Conservation (phyloP, 2,888 invertebrate species). For the Matsumyia berberina region DNA sequence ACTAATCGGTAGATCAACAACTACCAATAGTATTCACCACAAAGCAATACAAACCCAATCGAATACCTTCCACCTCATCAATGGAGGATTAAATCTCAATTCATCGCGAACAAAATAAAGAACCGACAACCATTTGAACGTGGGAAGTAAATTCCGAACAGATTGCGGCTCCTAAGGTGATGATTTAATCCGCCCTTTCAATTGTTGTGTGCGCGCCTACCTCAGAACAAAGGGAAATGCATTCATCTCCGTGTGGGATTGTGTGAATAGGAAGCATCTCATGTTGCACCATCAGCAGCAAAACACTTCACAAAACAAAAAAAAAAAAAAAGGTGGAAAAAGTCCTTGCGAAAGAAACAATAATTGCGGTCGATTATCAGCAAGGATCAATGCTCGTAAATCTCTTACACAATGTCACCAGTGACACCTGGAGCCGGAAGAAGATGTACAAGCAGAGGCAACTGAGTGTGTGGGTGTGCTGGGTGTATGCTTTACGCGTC, state of each 20-base stretch:
- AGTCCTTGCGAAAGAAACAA: conserved; percentile 34
- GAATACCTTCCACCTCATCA: conserved; percentile 41
- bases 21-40: no score
- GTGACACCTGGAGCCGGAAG: conserved; percentile 26
- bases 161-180: conserved; percentile 34
- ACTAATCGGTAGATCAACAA: conserved; percentile 66
- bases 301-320: conserved; percentile 59
- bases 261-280: conserved; percentile 36
- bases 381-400: conserved; percentile 62
- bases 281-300: conserved; percentile 32
- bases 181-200: conserved; percentile 46
- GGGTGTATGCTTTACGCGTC: conserved; percentile 21
- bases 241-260: conserved; percentile 14
- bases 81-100: conserved; percentile 41
- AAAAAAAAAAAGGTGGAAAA: conserved; percentile 21
- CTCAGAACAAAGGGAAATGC: conserved; percentile 20
- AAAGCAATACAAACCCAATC: no score
- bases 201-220: conserved; percentile 53
- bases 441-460: conserved; percentile 7
- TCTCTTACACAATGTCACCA: conserved; percentile 44
- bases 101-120: conserved; percentile 13
- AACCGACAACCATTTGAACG: conserved; percentile 47
- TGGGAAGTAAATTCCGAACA: conserved; percentile 63
- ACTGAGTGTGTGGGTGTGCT: neutral
- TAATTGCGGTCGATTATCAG: conserved; percentile 69